Evolutionary conservation across 30 jellyfish, hydroid and myxozoan genomes (phyloP).

Genomic region (Morbakka virulenta): DNA sequence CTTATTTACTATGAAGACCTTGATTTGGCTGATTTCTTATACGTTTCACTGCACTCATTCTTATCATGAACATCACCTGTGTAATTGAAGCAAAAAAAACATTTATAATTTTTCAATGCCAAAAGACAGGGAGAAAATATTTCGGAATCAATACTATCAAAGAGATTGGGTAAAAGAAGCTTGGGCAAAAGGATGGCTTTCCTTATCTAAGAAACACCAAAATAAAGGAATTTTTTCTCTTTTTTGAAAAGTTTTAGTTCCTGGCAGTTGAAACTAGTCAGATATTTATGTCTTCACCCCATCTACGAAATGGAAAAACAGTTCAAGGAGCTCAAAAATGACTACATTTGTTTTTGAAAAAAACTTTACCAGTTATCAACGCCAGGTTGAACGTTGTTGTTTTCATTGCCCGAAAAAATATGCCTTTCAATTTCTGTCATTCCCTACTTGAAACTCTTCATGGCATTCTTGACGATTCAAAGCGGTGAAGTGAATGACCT

Average conservation of each 20-base stretch:
- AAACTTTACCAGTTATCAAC: neutral
- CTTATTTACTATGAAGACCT: too few relatives aligned
- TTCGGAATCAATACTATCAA: neutral
- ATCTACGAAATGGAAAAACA: neutral
- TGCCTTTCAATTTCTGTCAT: neutral
- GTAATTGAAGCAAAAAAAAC: neutral
- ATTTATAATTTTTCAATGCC: neutral
- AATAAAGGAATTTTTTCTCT: neutral
- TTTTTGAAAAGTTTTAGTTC: neutral
- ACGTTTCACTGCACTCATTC: too few relatives aligned
- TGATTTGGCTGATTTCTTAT: too few relatives aligned
- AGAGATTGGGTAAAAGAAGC: neutral
- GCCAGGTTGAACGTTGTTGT: neutral
- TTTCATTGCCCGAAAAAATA: neutral
- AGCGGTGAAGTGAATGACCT: neutral
- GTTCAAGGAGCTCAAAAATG: neutral
- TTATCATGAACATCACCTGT: neutral
- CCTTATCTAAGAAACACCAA: neutral
- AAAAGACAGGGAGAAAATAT: neutral
- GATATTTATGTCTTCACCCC: neutral
- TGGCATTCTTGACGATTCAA: neutral
- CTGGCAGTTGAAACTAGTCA: neutral
- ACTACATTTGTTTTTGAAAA: neutral
- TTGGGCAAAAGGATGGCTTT: neutral
- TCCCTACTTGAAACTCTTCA: neutral